These are phyloP conservation scores for Berghia stephanieae DNA, from an alignment of 1,140 invertebrate species.

Conservation along the genomic window DNA sequence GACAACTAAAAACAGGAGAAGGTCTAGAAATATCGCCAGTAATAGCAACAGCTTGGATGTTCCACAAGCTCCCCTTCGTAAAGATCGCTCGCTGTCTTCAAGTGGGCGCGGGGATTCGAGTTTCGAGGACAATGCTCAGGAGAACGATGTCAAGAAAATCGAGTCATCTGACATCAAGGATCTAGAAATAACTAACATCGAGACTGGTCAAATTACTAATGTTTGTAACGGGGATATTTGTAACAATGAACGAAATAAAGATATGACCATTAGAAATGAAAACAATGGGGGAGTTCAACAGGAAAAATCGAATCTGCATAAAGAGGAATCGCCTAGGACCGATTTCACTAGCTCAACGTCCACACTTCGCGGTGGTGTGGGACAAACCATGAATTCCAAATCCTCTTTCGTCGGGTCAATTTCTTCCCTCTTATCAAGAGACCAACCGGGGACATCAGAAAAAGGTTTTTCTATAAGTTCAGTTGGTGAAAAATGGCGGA, in stretches of 20 bases:
- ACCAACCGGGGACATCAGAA: neutral
- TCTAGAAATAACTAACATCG: no score
- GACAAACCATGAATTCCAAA: neutral
- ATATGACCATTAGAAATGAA: no score
- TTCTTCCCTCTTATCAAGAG: constrained; percentile 4
- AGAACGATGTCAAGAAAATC: no score
- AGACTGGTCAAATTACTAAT: no score
- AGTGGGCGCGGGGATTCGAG: constrained; percentile 16
- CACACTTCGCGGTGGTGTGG: neutral
- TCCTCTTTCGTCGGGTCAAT: neutral
- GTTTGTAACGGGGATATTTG: no score
- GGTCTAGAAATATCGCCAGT: neutral
- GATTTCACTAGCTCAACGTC: neutral
- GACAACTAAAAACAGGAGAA: neutral
- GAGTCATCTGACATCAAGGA: no score
- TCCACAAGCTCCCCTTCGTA: neutral
- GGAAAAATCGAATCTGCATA: no score
- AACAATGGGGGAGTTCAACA: no score
- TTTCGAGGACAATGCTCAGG: constrained; percentile 19
- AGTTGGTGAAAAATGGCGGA: constrained; percentile 20
- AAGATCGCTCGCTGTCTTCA: constrained; percentile 21
- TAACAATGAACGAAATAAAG: no score
- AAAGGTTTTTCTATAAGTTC: neutral
- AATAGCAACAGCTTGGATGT: constrained; percentile 9
- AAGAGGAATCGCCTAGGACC: no score